Evolutionary conservation across 2,113 vertebrate species (phyloP), one percentile per base, ranked within the genome.

Genomic region (Myiagra hebetior): DNA sequence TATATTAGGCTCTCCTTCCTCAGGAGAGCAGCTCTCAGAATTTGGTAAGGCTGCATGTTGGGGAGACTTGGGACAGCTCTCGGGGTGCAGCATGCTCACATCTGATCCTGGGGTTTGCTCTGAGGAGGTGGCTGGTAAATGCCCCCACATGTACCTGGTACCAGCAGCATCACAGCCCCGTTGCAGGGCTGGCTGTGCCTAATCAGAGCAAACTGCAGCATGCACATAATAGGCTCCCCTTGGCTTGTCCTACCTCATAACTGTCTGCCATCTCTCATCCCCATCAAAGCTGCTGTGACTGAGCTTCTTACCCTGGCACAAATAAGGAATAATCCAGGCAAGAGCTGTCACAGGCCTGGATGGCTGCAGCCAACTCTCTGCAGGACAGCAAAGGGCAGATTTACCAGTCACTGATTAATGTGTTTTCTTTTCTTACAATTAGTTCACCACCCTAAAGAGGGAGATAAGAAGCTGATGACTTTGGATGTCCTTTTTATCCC

Each of bases 181-280:
- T 2, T 69, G 42, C 5, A 8, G 63, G 70, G 42, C 80, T 77
- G 79, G 24, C 59, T 92, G 49, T 56, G 74, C 53, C 33, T 42
- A 7, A 80, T 41, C 46, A 91, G 59, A 89, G 50, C 37, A 46
- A 57, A n/a, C 50, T 67, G 49, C 49, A 64, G 68, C 1, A 11
- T 28, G 62, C 84, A 57, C 64, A 69, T 23, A 77, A 77, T 2
- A 37, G 59, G 63, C 70, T 97, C 79, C 79, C 79, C 86, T 93
- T 92, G 95, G 72, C 76, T 80, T 91, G 76, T 89, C 91, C 89
- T 95, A 5, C 84, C 76, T 81, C 50, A 1, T 15, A 76, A 77
- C 70, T 56, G 11, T 22, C 88, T 92, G 93, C 85, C 89, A 77
- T 74, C 91, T 86, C 93, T 87, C 78, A 93, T 93, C 85, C 64